Evolutionary conservation across 1,140 invertebrate species (phyloP), one percentile per base, ranked within the genome.

Genomic region (Diplogasteroides magnus): DNA sequence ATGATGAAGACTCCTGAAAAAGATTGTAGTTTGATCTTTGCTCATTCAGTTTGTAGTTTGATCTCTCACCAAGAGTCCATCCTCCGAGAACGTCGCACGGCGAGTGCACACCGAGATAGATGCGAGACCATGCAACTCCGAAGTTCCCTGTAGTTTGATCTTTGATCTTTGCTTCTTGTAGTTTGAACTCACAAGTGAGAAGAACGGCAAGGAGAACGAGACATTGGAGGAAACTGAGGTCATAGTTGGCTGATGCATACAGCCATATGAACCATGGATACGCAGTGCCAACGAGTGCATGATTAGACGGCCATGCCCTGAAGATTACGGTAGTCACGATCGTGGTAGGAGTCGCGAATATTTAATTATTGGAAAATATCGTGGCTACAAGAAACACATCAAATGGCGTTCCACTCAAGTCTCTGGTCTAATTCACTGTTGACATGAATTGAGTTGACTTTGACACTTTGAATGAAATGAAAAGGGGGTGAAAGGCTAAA

Each of bases 251-350:
- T 28, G 37, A 71, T 15, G 67, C 57, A 60, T 72, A 72, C 32
- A 72, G 71, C 70, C 70, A 72, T 23, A 72, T 72, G 69, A 72
- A 72, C 70, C 70, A 72, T 2, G 70, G 68, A 56, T 72, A 72
- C 1, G 63, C n/a, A 11, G 70, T 72, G 26, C 70, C 68, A 19
- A 72, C 3, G 23, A 72, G 69, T n/a, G 69, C 68, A 56, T 72
- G 70, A 55, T 72, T 72, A 19, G 69, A 72, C 25, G 70, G 70
- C 58, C 58, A 72, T 25, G 70, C 70, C 70, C 64, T 65, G 64
- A 15, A 65, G n/a, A 11, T n/a, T 26, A 28, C 29, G 29, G 29
- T 14, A n/a, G n/a, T n/a, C n/a, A n/a, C n/a, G n/a, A n/a, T n/a
- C n/a, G n/a, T n/a, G n/a, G n/a, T n/a, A n/a, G n/a, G n/a, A n/a